Evolutionary conservation across 1,140 invertebrate species (phyloP).

Genomic region (Coboldia fuscipes): DNA sequence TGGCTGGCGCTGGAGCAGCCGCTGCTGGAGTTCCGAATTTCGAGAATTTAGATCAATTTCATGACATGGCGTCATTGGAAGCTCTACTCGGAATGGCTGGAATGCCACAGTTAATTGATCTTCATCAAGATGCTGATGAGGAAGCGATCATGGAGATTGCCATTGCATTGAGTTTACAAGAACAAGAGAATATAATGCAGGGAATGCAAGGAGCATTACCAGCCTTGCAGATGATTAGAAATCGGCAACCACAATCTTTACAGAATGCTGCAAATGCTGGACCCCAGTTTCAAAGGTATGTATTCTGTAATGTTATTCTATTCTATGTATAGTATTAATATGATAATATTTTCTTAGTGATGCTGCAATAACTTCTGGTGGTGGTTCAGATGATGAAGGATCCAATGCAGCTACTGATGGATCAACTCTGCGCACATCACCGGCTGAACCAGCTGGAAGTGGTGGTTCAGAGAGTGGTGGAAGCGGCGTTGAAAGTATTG

Average conservation of each 20-base stretch:
- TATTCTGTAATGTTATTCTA: neutral
- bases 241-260: constrained; percentile 10
- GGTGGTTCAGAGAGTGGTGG: constrained; percentile 68
- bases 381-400: constrained; percentile 81
- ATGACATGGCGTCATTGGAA: constrained; percentile 29
- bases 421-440: constrained; percentile 73
- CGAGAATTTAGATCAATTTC: constrained; percentile 6
- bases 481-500: constrained; percentile 76
- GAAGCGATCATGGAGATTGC: constrained; percentile 92
- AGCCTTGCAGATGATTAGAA: constrained; percentile 13
- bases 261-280: constrained; percentile 9
- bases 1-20: constrained; percentile 1
- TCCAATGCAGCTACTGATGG: constrained; percentile 83
- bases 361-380: constrained; percentile 52
- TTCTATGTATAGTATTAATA: neutral
- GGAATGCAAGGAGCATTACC: constrained; percentile 16
- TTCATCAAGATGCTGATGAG: constrained; percentile 81
- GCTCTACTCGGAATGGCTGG: constrained; percentile 32
- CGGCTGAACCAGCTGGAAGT: constrained; percentile 47
- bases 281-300: constrained; percentile 4
- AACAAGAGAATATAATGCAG: constrained; percentile 26
- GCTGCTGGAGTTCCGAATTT: constrained; percentile 8
- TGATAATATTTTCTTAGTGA: neutral
- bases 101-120: constrained; percentile 50
- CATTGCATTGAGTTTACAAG: constrained; percentile 83